phyloP scores from a whole-genome alignment of 2,888 invertebrate species.

The Emmelina monodactyla region DNA sequence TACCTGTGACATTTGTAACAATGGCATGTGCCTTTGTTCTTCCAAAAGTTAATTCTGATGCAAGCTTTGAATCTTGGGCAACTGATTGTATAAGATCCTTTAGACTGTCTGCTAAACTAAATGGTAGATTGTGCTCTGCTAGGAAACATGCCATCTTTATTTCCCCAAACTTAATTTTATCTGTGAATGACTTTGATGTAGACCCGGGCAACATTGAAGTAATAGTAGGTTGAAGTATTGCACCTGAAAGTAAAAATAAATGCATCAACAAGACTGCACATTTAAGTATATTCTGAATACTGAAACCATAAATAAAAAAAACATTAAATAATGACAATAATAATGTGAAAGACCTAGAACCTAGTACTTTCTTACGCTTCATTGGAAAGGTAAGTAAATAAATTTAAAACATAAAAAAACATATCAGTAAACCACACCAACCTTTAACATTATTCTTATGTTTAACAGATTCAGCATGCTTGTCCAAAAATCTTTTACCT shows the following conservation, averaged over 20 bases:
- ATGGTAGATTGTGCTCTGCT: conserved; percentile 12
- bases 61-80: background rate
- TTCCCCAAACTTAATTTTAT: conserved; percentile 14
- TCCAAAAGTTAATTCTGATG: background rate
- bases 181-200: conserved; percentile 11
- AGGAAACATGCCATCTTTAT: conserved; percentile 15
- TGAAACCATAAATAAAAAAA: conserved; percentile 12
- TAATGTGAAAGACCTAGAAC: too few relatives aligned
- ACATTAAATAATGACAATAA: conserved; percentile 3
- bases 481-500: background rate
- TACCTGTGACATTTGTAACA: background rate
- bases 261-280: background rate
- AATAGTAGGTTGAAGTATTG: background rate
- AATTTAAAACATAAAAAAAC: background rate
- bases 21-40: background rate
- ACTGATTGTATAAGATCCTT: conserved; percentile 4
- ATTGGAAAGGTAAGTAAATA: background rate
- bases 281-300: too few relatives aligned
- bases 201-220: too few relatives aligned
- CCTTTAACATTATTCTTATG: background rate
- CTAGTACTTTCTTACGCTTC: too few relatives aligned
- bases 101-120: conserved; percentile 10
- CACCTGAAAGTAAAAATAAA: background rate
- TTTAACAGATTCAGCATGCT: background rate
- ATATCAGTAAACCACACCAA: too few relatives aligned